Base-by-base conservation (phyloP, 2,113 vertebrate genomes). In the Heterotis niloticus region DNA sequence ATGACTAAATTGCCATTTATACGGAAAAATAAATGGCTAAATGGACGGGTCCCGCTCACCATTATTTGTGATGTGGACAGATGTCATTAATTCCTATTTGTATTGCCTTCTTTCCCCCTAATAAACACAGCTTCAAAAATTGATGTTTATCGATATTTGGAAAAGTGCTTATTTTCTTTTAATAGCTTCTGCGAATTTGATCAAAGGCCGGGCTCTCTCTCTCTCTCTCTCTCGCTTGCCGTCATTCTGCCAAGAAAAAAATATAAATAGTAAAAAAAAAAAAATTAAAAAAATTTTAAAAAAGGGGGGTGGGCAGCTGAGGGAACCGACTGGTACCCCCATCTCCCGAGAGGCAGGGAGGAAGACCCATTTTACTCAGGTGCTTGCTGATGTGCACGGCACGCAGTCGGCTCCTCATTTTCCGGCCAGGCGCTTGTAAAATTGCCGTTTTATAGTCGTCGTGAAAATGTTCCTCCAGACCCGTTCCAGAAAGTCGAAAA, bases 1-100 rank as follows among this genome's bases (percentile, higher is more conserved):
- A 88, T 85, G 81, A 84, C 83, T 86, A 86, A 88, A 90, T 86
- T 86, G 85, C 82, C 86, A 81, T 87, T 90, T 88, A 87, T 78
- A 82, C 81, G 4, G 75, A 26, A 80, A 86, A 88, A 88, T 85
- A 86, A 82, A 85, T 84, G 78, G 82, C 81, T 85, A 86, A 85
- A 85, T 87, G 77, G 80, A 82, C 75, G 70, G 76, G 71, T 85
- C 80, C 77, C 77, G 28, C 80, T 80, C 74, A 79, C 79, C 81
- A 52, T 69, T 74, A 80, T 78, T 69, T 23, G 57, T 83, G 86
- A 85, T 81, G 69, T 74, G 23, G 71, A 75, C 74, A 62, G 59
- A 75, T 75, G 74, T 75, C 74, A 75, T 75, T 75, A 75, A 75
- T 75, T 75, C 74, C 51, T 75, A 44, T 75, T 75, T 75, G 74